Evolutionary conservation across 2,888 invertebrate genomes (phyloP).

Genomic region (Drosophila nigricruria): DNA sequence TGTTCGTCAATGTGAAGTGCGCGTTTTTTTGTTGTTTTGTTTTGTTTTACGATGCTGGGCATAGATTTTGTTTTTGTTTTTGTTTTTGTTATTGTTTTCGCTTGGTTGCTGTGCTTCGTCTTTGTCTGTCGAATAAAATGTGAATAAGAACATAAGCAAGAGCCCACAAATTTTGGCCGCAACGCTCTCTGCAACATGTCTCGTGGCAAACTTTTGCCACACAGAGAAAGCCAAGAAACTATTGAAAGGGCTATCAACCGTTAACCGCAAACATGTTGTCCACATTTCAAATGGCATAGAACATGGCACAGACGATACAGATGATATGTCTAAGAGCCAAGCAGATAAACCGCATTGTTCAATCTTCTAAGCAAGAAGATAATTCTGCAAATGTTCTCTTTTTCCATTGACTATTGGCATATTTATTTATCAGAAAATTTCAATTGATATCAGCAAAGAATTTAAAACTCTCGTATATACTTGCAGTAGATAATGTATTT

Average conservation of each 20-base stretch:
- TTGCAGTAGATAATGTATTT: background rate
- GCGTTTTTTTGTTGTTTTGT: constrained; percentile 43
- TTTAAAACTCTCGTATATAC: no score
- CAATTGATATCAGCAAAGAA: background rate
- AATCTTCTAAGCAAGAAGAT: constrained; percentile 17
- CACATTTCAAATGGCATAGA: constrained; percentile 43
- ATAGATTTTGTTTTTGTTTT: constrained; percentile 43
- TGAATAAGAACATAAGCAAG: constrained; percentile 40
- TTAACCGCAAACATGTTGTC: constrained; percentile 77
- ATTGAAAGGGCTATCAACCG: constrained; percentile 69
- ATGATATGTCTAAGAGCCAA: constrained; percentile 23
- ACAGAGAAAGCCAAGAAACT: constrained; percentile 36
- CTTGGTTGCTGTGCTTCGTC: constrained; percentile 5
- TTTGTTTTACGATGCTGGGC: constrained; percentile 64
- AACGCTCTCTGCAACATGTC: constrained; percentile 51
- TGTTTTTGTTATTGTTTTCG: constrained; percentile 29
- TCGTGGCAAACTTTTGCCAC: constrained; percentile 58
- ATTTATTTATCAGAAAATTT: background rate
- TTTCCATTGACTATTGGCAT: background rate
- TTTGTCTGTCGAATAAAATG: constrained; percentile 50
- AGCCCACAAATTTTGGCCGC: constrained; percentile 44
- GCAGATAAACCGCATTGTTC: constrained; percentile 36
- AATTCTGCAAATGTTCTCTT: background rate
- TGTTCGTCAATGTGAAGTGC: constrained; percentile 36
- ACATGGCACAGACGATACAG: constrained; percentile 17